Evolutionary conservation across 2,113 vertebrate species (phyloP), one percentile per base, ranked within the genome.

Genomic region (Bostrychus sinensis): DNA sequence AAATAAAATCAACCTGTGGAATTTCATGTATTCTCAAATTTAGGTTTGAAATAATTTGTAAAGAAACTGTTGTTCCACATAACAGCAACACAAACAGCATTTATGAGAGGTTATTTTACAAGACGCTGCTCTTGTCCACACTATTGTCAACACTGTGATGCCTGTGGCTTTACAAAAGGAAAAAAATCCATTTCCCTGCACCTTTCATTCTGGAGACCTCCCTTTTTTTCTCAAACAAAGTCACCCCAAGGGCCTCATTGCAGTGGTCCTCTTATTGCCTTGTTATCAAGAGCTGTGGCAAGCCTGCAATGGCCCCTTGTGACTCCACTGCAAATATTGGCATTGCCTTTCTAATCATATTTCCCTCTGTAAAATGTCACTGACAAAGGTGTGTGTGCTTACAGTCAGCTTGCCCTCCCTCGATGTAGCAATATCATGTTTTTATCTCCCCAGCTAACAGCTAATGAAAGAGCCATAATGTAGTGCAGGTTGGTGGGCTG

Each of bases 201-300:
- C 53, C 60, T 76, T 69, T 66, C 57, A 72, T 66, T 68, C 38
- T 36, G 53, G 28, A 59, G 72, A 30, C 36, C 56, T 65, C 80
- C 20, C 43, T 80, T 58, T 80, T n/a, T 63, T 72, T 30, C 68
- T 64, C 56, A 79, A 70, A 84, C 86, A 88, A 74, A 82, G 72
- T 62, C 66, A 67, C 74, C 81, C 71, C 70, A 51, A 68, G 83
- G 85, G 85, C 57, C 78, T 85, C 56, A 70, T 86, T 85, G 83
- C 81, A 56, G 70, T 25, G 64, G 55, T 43, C 66, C 65, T 79
- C 72, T 64, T 70, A 82, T 83, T 85, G 73, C 72, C 80, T 81
- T 83, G 87, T 86, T 89, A 89, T 83, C 78, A 87, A 73, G 84
- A 77, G 77, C 80, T 67, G 77, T 61, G 71, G 63, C 51, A 59